A percentile compares a stretch with the other conserved stretches of the same genome.
phyloP scores from a whole-genome alignment of 2,888 invertebrate species.

The Magallana nippona region DNA sequence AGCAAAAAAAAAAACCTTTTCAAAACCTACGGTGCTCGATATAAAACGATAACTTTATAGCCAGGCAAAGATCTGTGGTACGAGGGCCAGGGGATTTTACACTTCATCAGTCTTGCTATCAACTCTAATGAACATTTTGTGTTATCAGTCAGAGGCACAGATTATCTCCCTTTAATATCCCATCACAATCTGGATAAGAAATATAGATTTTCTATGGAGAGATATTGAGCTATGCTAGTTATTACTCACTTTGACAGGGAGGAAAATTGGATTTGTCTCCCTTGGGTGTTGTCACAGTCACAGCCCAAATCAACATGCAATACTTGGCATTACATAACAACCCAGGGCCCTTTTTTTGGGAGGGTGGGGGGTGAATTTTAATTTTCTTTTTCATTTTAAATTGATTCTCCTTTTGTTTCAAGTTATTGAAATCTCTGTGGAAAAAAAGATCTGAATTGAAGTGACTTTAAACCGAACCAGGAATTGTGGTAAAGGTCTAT shows the following conservation, averaged over 20 bases:
- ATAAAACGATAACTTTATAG: background rate
- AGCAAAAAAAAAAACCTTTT: background rate
- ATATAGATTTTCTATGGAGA: slow-evolving; percentile 6
- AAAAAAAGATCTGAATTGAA: too few relatives aligned
- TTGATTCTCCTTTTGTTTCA: background rate
- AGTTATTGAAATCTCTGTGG: too few relatives aligned
- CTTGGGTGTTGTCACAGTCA: background rate
- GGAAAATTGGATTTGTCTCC: background rate
- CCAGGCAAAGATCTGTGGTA: background rate
- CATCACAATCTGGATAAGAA: background rate
- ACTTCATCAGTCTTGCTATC: background rate
- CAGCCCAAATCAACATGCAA: background rate
- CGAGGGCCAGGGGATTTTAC: background rate
- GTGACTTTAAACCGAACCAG: too few relatives aligned
- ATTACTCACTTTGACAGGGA: background rate
- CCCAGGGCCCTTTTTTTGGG: background rate
- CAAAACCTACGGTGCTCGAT: background rate
- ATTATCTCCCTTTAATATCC: slow-evolving; percentile 3
- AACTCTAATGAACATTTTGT: background rate
- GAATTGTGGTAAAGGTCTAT: too few relatives aligned
- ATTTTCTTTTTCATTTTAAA: background rate
- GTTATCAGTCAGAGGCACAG: background rate
- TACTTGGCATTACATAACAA: background rate
- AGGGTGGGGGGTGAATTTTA: background rate
- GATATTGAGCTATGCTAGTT: background rate